Percentiles rank a stretch among this genome's conserved stretches.
phyloP scores from a whole-genome alignment of 2,113 vertebrate genomes.

The Perccottus glenii region DNA sequence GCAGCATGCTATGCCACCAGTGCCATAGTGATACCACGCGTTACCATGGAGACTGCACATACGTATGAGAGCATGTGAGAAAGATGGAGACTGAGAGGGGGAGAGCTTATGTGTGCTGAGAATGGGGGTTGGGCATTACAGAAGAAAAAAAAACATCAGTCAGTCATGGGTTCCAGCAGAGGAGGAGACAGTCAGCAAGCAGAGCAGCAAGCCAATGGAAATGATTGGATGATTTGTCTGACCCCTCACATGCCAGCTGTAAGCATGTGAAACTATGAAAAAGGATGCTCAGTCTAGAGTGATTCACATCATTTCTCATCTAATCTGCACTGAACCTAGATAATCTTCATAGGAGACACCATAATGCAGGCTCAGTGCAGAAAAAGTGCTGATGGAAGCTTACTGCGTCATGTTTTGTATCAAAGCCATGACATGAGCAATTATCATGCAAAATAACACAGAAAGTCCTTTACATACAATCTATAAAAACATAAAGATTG shows the following conservation, averaged over 20 bases:
- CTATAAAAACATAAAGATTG: too few relatives aligned
- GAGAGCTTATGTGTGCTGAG: constrained; percentile 22
- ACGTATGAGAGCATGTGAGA: constrained; percentile 59
- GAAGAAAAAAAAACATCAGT: constrained; percentile 47
- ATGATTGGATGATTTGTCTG: constrained; percentile 22
- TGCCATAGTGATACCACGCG: constrained; percentile 67
- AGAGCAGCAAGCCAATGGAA: constrained; percentile 21
- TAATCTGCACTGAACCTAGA: constrained; percentile 10
- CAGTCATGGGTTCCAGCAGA: constrained; percentile 33
- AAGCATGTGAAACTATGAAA: constrained; percentile 10
- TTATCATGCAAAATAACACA: not conserved
- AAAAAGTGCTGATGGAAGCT: not conserved
- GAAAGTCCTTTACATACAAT: too few relatives aligned
- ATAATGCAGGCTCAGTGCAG: not conserved
- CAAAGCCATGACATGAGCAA: not conserved
- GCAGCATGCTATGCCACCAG: constrained; percentile 60
- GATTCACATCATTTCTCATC: constrained; percentile 28
- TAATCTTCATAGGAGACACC: constrained; percentile 30
- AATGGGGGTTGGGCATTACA: constrained; percentile 61
- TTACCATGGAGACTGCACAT: constrained; percentile 81
- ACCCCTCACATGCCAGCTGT: constrained; percentile 11
- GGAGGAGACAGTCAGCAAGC: constrained; percentile 27
- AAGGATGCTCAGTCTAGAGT: constrained; percentile 30
- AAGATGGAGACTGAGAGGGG: constrained; percentile 24
- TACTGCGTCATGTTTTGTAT: constrained; percentile 2